Evolutionary conservation across 1,140 invertebrate genomes (phyloP).

Genomic region (Drosophila virilis): DNA sequence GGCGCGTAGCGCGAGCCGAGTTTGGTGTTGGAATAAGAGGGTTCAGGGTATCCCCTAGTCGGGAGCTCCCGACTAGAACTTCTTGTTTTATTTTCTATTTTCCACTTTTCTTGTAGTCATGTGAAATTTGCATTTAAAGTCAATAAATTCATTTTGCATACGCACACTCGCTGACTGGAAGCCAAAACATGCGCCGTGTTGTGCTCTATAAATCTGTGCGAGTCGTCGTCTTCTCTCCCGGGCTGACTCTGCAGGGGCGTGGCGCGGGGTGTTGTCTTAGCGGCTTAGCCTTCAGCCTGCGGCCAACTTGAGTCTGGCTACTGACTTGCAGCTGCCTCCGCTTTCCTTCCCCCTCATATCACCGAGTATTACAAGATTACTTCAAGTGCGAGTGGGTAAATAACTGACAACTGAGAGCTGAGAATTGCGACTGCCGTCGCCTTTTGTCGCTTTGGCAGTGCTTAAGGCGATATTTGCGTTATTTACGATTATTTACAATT

Average conservation of each 20-base stretch:
- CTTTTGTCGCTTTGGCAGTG: conserved; percentile 69
- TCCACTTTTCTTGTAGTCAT: conserved; percentile 35
- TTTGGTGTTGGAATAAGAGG: too few relatives aligned
- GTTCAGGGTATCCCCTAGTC: too few relatives aligned
- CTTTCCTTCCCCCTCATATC: neutral
- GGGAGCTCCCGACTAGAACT: too few relatives aligned
- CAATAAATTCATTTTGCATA: conserved; percentile 84
- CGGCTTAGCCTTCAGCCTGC: conserved; percentile 55
- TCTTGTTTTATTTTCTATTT: conserved; percentile 1
- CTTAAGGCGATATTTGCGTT: conserved; percentile 80
- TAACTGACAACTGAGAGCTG: conserved; percentile 35
- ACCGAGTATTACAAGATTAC: conserved; percentile 57
- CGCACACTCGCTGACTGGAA: conserved; percentile 56
- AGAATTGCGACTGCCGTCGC: conserved; percentile 42
- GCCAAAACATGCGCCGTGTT: conserved; percentile 57
- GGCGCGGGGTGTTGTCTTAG: conserved; percentile 35
- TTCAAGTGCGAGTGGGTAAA: conserved; percentile 64
- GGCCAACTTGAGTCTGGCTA: conserved; percentile 64
- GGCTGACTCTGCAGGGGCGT: conserved; percentile 23
- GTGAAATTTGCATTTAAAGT: conserved; percentile 82
- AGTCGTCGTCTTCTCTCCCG: conserved; percentile 28
- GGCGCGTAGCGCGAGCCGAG: too few relatives aligned
- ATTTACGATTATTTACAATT: conserved; percentile 83
- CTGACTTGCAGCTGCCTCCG: conserved; percentile 57
- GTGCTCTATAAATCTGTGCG: conserved; percentile 81